Evolutionary conservation across 2,888 invertebrate genomes (phyloP).

Genomic region (Darwinula stevensoni): DNA sequence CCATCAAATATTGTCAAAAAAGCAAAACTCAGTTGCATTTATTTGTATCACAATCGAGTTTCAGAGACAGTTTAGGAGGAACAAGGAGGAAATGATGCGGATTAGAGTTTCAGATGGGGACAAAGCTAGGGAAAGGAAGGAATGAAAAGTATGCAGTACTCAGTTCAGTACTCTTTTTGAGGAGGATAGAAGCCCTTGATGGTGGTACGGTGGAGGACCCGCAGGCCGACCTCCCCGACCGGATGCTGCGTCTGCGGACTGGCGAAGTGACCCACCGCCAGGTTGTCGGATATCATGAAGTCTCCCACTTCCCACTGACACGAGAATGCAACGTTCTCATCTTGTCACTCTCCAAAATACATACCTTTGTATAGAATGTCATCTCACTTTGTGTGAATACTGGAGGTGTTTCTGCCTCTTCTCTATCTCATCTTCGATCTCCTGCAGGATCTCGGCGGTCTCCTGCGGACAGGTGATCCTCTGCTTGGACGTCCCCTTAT

Average conservation of each 20-base stretch:
- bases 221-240: conserved; percentile 8
- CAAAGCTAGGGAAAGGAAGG: no score
- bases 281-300: conserved; percentile 9
- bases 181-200: conserved; percentile 7
- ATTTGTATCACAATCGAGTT: no score
- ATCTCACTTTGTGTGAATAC: conserved; percentile 8
- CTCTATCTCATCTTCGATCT: conserved; percentile 8
- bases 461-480: conserved; percentile 6
- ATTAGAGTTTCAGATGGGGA: no score
- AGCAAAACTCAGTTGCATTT: no score
- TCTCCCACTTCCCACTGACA: conserved; percentile 9
- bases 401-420: conserved; percentile 8
- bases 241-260: conserved; percentile 9
- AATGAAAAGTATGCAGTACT: no score
- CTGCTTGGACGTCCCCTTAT: conserved; percentile 7
- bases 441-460: conserved; percentile 7
- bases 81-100: no score
- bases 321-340: not conserved
- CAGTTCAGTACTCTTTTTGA: conserved; percentile 6
- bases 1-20: no score
- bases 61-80: no score
- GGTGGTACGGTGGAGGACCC: conserved; percentile 9
- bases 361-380: no score
- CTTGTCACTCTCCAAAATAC: no score
- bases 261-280: conserved; percentile 9